Conservation (phyloP, 2,797 vertebrate genomes). For the Chelidonichthys spinosus region DNA sequence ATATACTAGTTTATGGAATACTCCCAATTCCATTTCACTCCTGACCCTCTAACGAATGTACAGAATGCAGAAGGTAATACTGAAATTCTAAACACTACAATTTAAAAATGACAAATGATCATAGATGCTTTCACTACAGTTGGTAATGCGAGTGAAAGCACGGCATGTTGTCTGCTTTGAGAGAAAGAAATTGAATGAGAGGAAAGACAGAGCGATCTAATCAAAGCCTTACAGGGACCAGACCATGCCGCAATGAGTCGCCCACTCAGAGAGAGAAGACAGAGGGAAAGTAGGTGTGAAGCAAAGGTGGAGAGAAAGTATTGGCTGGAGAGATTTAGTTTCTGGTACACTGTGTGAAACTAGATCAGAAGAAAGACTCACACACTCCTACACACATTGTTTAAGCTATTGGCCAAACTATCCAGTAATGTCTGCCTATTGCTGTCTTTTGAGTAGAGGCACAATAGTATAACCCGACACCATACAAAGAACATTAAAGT, state of each 20-base stretch:
- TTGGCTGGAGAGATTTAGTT: conserved; percentile 28
- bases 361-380: conserved; percentile 2
- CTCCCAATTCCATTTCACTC: not conserved
- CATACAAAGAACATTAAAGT: conserved; percentile 35
- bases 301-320: conserved; percentile 41
- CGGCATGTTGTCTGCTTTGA: conserved; percentile 11
- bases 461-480: conserved; percentile 61
- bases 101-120: too few species aligned
- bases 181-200: conserved; percentile 30
- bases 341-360: conserved; percentile 35
- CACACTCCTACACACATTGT: conserved; percentile 32
- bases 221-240: conserved; percentile 49
- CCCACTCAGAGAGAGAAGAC: conserved; percentile 42
- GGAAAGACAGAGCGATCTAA: conserved; percentile 34
- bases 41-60: not conserved
- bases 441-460: conserved; percentile 45
- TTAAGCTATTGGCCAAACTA: conserved; percentile 17
- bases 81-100: not conserved
- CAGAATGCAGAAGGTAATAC: not conserved
- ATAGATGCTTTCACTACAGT: not conserved
- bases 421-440: conserved; percentile 38
- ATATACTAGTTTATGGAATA: not conserved
- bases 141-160: conserved; percentile 1
- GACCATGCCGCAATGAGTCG: conserved; percentile 46
- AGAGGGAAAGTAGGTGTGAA: conserved; percentile 38